Conservation (phyloP, 2,797 vertebrate species). For the Antrozous pallidus region DNA sequence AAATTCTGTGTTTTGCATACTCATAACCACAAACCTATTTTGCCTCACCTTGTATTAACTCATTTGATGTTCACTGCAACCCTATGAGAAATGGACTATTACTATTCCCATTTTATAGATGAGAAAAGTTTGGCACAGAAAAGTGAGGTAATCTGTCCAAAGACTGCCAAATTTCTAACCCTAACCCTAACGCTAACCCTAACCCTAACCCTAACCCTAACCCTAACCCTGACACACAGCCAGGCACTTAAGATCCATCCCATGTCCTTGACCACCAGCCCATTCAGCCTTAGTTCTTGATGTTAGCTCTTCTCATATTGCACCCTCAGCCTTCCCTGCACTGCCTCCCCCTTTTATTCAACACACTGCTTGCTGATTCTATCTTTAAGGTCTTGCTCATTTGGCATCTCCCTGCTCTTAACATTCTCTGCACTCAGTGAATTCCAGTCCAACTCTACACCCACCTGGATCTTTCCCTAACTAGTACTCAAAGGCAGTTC, state of each 20-base stretch:
- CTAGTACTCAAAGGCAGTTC: not conserved
- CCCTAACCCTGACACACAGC: no score
- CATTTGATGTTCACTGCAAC: not conserved
- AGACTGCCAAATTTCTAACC: no score
- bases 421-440: not conserved
- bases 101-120: not conserved
- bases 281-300: not conserved
- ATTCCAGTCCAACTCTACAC: not conserved
- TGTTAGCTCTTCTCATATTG: not conserved
- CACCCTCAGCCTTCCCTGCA: not conserved
- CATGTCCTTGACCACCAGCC: not conserved
- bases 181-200: no score
- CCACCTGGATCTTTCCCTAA: not conserved
- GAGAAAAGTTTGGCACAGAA: not conserved
- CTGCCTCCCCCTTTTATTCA: not conserved
- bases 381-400: not conserved
- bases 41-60: not conserved
- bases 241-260: not conserved
- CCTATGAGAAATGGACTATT: not conserved
- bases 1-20: not conserved
- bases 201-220: no score
- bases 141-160: not conserved
- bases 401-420: not conserved
- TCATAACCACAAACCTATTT: not conserved
- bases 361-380: not conserved